Percentiles rank a stretch among this genome's conserved stretches.
Evolutionary conservation across 2,888 invertebrate species (phyloP).

Genomic region (Apeira syringaria): DNA sequence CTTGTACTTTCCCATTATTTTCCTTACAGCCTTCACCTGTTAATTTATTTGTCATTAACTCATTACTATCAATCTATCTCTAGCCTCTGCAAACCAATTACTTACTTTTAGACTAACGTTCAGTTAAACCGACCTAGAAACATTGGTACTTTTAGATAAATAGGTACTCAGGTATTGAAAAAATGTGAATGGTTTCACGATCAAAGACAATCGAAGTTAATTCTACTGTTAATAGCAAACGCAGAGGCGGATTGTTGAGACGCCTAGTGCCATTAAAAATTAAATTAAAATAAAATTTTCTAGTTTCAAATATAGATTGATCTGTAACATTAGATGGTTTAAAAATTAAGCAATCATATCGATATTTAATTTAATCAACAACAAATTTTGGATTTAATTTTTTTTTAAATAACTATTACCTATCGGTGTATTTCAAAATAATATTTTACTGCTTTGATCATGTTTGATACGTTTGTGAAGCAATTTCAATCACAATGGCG

Average conservation of each 20-base stretch:
- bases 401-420: background rate
- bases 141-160: background rate
- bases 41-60: conserved; percentile 1
- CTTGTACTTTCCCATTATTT: background rate
- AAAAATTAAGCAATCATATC: too few species aligned
- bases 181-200: conserved; percentile 55
- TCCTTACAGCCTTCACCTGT: conserved; percentile 1
- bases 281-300: background rate
- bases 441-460: conserved; percentile 10
- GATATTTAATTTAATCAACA: too few species aligned
- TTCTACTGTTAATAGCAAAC: conserved; percentile 39
- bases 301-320: background rate
- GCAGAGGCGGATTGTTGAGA: conserved; percentile 48
- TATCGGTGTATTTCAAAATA: too few species aligned
- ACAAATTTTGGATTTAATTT: background rate
- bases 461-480: conserved; percentile 48
- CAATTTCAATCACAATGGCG: conserved; percentile 70
- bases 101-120: conserved; percentile 19
- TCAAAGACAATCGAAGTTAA: conserved; percentile 23
- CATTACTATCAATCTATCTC: conserved; percentile 2
- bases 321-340: too few species aligned
- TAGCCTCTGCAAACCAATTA: conserved; percentile 23
- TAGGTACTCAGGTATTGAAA: too few species aligned
- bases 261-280: conserved; percentile 37
- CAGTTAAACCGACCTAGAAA: conserved; percentile 2